Evolutionary conservation across 2,888 invertebrate genomes (phyloP).

Genomic region (Leptura quadrifasciata): DNA sequence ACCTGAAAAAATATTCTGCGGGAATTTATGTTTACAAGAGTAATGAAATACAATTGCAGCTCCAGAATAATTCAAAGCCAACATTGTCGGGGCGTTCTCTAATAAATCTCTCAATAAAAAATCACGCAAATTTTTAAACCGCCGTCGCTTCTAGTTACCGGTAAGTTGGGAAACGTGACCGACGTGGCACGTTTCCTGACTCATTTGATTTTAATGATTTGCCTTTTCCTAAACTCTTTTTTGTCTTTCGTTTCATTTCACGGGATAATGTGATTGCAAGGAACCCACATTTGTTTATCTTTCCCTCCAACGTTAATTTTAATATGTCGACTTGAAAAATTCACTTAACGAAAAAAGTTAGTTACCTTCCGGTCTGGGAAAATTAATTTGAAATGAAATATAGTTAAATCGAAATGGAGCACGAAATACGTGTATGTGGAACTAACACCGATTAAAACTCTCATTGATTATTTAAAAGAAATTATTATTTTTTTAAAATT

Average conservation of each 20-base stretch:
- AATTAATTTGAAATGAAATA: too few relatives aligned
- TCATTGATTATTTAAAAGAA: too few relatives aligned
- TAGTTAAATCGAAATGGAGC: too few relatives aligned
- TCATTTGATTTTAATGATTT: constrained; percentile 6
- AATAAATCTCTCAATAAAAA: not conserved
- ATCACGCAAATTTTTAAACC: constrained; percentile 4
- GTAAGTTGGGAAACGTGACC: constrained; percentile 4
- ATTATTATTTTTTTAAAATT: too few relatives aligned
- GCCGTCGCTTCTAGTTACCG: not conserved
- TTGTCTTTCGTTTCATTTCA: not conserved
- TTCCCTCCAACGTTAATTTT: not conserved
- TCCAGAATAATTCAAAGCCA: not conserved
- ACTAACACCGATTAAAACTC: too few relatives aligned
- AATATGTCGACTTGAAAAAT: too few relatives aligned
- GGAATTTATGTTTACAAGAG: too few relatives aligned
- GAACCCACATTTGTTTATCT: not conserved
- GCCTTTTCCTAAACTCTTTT: not conserved
- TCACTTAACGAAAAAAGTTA: too few relatives aligned
- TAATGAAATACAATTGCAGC: not conserved
- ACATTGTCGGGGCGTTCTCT: not conserved
- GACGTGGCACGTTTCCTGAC: not conserved
- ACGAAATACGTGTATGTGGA: too few relatives aligned
- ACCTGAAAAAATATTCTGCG: not conserved
- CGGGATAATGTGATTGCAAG: not conserved
- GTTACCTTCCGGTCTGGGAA: too few relatives aligned